These are phyloP conservation scores for Oryzias melastigma DNA, from an alignment of 2,113 vertebrate genomes.

Conservation along the genomic window DNA sequence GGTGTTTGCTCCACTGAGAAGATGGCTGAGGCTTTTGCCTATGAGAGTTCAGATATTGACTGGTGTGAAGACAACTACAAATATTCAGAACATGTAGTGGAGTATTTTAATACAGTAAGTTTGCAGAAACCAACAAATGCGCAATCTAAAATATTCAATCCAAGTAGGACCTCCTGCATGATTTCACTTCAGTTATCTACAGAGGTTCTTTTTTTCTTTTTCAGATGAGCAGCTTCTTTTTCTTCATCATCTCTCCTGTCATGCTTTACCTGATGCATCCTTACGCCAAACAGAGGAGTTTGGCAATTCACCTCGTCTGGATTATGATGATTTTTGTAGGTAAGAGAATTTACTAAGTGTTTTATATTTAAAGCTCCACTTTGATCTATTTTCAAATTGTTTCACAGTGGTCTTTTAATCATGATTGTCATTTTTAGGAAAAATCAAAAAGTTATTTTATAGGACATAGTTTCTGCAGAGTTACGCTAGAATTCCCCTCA, in stretches of 20 bases:
- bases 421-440: no score
- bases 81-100: conserved; percentile 83
- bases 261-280: conserved; percentile 87
- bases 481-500: no score
- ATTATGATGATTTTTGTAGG: conserved; percentile 84
- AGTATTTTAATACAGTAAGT: conserved; percentile 96
- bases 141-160: no score
- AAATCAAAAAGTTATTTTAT: no score
- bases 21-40: conserved; percentile 85
- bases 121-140: neutral
- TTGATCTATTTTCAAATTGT: no score
- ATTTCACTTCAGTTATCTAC: neutral
- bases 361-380: no score
- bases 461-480: no score
- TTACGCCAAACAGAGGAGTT: conserved; percentile 79
- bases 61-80: conserved; percentile 95
- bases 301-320: conserved; percentile 75
- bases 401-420: no score
- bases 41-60: conserved; percentile 92
- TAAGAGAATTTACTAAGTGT: conserved; percentile 47
- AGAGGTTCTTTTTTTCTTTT: conserved; percentile 1
- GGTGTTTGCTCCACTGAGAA: conserved; percentile 54
- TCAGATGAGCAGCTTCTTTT: conserved; percentile 91
- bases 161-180: neutral
- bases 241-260: conserved; percentile 84